Evolutionary conservation across 37 sponge, comb jelly and placozoan species (phyloP), one percentile per base, ranked within the genome.

Genomic region (Spongilla lacustris): DNA sequence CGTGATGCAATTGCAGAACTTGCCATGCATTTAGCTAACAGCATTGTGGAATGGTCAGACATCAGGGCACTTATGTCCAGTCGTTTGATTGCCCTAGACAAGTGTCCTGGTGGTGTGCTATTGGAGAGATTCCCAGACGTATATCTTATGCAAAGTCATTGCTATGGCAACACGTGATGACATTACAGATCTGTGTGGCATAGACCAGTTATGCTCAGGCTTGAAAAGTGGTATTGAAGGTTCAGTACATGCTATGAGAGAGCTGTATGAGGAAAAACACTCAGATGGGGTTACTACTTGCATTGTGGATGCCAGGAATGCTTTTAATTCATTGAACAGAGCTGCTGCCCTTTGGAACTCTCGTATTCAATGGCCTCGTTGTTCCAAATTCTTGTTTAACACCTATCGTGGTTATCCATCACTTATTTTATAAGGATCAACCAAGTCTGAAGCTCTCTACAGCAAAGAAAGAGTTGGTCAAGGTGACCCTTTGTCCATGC

Each of bases 391-490:
- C 36, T 50, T 86, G 71, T 78, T 78, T 58, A 86, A 86, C 50
- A 72, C 73, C 73, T 86, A 86, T 78, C 72, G 33, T 9, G 80
- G 79, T 13, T 37, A 71, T 86, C 71, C 80, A 28, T 21, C 74
- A 48, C 80, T 80, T 8, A 48, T 86, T 29, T 41, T 79, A 14
- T 49, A 66, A 26, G 77, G 85, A 19, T 23, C 77, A 30, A 41
- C 41, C 41, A 41, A 41, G 41, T 17, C 30, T 34, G 73, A 83
- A 29, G 6, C 21, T 32, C 30, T 83, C 66, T 58, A 74, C 36
- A 85, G 86, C 71, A 85, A 71, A 70, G 86, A 85, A 33, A 78
- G 86, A 14, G 86, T 85, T 70, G 78, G 79, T 10, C 86, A 85
- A 32, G 86, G 86, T 27, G 88, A 81, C 32, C 82, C 84, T 9